Evolutionary conservation across 35 echinoderm and acorn worm species (phyloP).

Genomic region (Strongylocentrotus purpuratus): DNA sequence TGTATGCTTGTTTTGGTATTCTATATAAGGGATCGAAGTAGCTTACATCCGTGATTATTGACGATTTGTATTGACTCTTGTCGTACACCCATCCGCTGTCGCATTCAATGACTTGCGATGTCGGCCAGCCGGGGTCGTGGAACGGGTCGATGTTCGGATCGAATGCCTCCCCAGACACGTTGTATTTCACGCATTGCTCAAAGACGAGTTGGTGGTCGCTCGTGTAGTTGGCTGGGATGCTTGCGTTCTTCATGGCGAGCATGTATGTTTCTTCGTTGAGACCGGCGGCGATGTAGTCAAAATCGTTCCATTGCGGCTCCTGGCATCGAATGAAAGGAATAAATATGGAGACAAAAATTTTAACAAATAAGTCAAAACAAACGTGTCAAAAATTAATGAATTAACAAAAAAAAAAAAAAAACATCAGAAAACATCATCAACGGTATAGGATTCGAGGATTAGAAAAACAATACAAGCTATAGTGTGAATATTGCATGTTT

Average conservation of each 20-base stretch:
- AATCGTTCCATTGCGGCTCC: conserved; percentile 59
- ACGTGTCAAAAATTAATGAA: no score
- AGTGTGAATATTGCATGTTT: no score
- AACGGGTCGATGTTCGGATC: conserved; percentile 33
- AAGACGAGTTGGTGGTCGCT: background rate
- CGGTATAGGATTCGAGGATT: no score
- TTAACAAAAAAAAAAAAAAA: no score
- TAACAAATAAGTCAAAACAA: no score
- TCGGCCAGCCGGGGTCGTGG: background rate
- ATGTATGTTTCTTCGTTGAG: background rate
- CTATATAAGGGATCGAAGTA: no score
- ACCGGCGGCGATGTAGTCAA: conserved; percentile 44
- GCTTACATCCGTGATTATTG: conserved; percentile 71
- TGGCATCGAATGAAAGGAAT: background rate
- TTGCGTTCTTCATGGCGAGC: conserved; percentile 50
- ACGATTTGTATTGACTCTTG: conserved; percentile 56
- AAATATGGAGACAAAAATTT: background rate
- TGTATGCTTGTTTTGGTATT: no score
- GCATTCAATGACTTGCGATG: background rate
- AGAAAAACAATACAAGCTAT: no score
- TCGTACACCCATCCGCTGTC: conserved; percentile 84
- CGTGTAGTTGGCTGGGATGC: conserved; percentile 45
- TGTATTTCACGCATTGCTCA: conserved; percentile 62
- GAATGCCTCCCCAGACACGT: conserved; percentile 35
- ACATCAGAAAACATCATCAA: no score